Percentiles rank a stretch among this genome's conserved stretches.
phyloP scores from a whole-genome alignment of 2,797 vertebrate species.

The Anniella stebbinsi region DNA sequence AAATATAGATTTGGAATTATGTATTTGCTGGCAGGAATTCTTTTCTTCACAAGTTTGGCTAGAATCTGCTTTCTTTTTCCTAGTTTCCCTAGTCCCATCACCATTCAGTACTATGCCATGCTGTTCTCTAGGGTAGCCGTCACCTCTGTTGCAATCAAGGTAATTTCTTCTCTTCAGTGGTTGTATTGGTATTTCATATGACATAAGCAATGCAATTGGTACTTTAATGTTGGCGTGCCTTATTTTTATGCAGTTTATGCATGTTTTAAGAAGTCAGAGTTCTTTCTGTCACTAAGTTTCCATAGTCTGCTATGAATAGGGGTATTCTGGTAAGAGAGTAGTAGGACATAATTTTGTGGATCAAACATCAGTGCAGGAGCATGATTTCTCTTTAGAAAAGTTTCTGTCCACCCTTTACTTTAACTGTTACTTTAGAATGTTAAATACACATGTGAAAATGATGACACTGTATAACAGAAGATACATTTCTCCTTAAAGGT shows the following conservation, averaged over 20 bases:
- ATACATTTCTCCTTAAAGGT: background rate
- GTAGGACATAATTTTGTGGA: background rate
- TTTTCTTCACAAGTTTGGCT: background rate
- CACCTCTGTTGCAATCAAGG: no score
- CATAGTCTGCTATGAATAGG: background rate
- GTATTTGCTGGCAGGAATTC: background rate
- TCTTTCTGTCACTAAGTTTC: background rate
- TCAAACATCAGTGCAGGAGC: background rate
- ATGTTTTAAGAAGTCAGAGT: background rate
- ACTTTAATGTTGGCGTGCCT: no score
- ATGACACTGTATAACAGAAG: background rate
- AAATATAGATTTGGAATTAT: background rate
- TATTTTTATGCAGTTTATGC: no score
- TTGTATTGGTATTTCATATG: no score
- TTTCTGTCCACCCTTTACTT: background rate
- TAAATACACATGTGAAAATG: background rate
- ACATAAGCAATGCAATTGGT: no score
- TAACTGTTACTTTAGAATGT: no score
- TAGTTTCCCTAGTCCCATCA: background rate
- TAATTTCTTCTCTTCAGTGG: no score
- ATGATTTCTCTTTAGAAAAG: background rate
- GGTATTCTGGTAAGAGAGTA: background rate
- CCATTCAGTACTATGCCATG: background rate
- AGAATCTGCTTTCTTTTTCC: background rate
- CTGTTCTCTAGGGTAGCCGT: no score